Base-by-base conservation (phyloP, 2,888 invertebrate genomes). In the Allygus modestus region DNA sequence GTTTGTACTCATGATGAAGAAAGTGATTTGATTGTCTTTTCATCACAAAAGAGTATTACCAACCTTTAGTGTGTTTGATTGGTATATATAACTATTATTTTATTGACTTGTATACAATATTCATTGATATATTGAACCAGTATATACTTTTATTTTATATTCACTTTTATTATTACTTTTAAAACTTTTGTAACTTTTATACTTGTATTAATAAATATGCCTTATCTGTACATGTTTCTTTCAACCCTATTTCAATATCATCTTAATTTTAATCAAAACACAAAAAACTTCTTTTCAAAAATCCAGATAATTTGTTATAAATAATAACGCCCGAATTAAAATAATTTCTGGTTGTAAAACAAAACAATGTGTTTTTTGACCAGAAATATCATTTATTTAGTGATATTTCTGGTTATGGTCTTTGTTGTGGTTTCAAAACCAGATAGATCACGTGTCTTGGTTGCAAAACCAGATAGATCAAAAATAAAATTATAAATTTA, bases 401-500 rank as follows among this genome's bases (percentile, higher is more conserved):
- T n/a, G 5, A 9, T 17, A 15, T 61, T 2, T 54, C 5, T 20
- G 54, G 2, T 23, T 5, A 54, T 9, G 4, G 37, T 7, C 37
- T 37, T 37, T 7, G 54, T 20, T 54, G 2, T 54, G 12, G 54
- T 54, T 54, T 23, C 61, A 61, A 61, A 61, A 61, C 11, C 26
- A 61, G 61, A n/a, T 28, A 28, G 23, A 61, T 61, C 20, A 2
- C 4, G 12, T 11, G 12, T 11, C 4, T 61, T 61, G 20, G 61
- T 23, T 61, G 61, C 61, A 61, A 61, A 61, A 61, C 23, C 61
- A 61, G 61, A n/a, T 23, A 61, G 5, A 61, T 61, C 26, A 2
- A 28, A 61, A 9, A 23, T 11, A 61, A 61, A 23, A 61, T n/a
- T n/a, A n/a, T n/a, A 61, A 61, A 11, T 61, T 61, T 61, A 7